Conservation (phyloP, 2,113 vertebrate species). For the Leptobrachium ailaonicum region DNA sequence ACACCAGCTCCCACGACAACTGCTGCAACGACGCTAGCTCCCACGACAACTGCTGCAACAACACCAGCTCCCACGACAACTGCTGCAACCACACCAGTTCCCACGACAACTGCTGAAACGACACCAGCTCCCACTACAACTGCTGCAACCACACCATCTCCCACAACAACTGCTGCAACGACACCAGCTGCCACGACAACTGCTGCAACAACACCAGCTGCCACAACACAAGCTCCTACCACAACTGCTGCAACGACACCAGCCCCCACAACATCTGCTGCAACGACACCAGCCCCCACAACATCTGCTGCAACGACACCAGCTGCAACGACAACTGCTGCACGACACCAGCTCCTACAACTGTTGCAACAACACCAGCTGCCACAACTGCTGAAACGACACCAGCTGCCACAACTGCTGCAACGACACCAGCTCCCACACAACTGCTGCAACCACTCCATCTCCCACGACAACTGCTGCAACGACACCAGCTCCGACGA, state of each 20-base stretch:
- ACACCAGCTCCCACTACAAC: neutral
- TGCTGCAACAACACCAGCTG: too few species aligned
- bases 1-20: neutral
- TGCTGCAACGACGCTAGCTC: too few species aligned
- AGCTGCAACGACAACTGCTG: neutral
- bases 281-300: neutral
- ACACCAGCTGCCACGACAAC: neutral
- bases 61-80: neutral
- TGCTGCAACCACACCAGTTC: neutral
- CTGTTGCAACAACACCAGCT: neutral
- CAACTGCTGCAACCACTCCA: neutral
- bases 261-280: neutral
- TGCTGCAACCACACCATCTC: too few species aligned
- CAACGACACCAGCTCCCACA: neutral
- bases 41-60: too few species aligned
- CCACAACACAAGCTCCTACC: neutral
- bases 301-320: neutral
- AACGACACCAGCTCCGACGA: too few species aligned
- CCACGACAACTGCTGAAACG: neutral
- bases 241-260: neutral
- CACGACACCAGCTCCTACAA: neutral
- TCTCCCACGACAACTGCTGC: too few species aligned
- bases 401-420: neutral
- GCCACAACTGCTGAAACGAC: neutral
- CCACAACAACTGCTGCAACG: neutral